Percentiles rank a stretch among this genome's conserved stretches.
Evolutionary conservation across 2,888 invertebrate species (phyloP).

Genomic region (Melanostoma scalare): DNA sequence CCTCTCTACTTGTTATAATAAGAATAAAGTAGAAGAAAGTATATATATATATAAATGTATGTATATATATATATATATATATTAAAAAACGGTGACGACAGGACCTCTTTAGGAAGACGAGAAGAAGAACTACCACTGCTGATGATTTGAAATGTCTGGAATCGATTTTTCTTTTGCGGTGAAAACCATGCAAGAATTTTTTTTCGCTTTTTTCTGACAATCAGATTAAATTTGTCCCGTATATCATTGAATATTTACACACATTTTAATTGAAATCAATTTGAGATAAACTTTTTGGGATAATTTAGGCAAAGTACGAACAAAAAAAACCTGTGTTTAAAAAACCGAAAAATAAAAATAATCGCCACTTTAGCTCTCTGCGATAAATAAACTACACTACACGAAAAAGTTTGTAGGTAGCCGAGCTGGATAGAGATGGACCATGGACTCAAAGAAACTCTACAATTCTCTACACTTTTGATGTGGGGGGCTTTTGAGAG

Average conservation of each 20-base stretch:
- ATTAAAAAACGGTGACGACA: slow-evolving; percentile 51
- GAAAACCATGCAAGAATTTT: slow-evolving; percentile 44
- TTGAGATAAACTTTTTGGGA: neutral
- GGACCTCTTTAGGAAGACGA: slow-evolving; percentile 59
- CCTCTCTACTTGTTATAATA: slow-evolving; percentile 9
- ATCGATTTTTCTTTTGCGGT: slow-evolving; percentile 72
- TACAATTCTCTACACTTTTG: slow-evolving; percentile 29
- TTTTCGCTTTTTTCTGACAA: slow-evolving; percentile 35
- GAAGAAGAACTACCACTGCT: slow-evolving; percentile 57
- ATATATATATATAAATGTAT: slow-evolving; percentile 2
- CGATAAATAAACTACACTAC: slow-evolving; percentile 69
- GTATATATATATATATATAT: slow-evolving; percentile 5
- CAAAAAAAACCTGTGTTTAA: slow-evolving; percentile 46
- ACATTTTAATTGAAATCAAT: slow-evolving; percentile 8
- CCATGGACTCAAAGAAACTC: slow-evolving; percentile 36
- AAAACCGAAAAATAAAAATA: slow-evolving; percentile 62
- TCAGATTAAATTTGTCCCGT: slow-evolving; percentile 23
- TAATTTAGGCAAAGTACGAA: slow-evolving; percentile 31
- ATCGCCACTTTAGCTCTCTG: slow-evolving; percentile 39
- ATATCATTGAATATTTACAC: slow-evolving; percentile 1
- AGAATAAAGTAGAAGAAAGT: slow-evolving; percentile 20
- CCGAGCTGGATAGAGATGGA: slow-evolving; percentile 8
- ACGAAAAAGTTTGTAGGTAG: slow-evolving; percentile 63
- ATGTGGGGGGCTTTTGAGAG: slow-evolving; percentile 19
- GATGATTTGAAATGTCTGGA: slow-evolving; percentile 68